A percentile compares a stretch with the other conserved stretches of the same genome.
Evolutionary conservation across 1,140 invertebrate species (phyloP).

Genomic region (Anastrepha ludens): DNA sequence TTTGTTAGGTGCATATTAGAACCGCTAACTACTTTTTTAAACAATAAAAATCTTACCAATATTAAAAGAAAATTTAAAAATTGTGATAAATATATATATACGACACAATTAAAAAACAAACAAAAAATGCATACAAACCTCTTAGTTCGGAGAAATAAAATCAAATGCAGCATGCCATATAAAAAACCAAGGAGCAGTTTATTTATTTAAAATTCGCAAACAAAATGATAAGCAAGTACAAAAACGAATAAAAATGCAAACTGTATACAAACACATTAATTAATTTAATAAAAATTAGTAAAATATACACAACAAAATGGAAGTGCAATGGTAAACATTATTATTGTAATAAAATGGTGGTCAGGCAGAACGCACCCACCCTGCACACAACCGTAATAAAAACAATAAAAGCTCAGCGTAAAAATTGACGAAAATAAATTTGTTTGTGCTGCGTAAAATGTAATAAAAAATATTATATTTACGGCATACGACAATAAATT

Average conservation of each 20-base stretch:
- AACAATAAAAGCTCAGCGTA: not conserved
- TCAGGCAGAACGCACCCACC: not conserved
- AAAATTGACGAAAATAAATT: not conserved
- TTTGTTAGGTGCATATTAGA: no score
- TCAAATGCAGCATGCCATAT: conserved; percentile 18
- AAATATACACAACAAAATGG: not conserved
- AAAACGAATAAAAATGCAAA: not conserved
- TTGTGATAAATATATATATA: no score
- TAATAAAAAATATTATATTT: not conserved
- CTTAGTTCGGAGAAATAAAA: not conserved
- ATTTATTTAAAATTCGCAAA: not conserved
- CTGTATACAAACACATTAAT: no score
- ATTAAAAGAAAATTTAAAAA: no score
- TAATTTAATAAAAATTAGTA: not conserved
- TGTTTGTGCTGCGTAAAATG: not conserved
- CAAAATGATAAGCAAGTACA: not conserved
- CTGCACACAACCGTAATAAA: not conserved
- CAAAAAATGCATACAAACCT: not conserved
- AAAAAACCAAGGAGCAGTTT: not conserved
- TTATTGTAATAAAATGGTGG: not conserved
- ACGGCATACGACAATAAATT: not conserved
- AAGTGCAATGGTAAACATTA: not conserved
- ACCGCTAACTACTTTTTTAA: no score
- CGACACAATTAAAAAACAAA: not conserved
- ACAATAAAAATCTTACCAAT: no score